Evolutionary conservation across 2,797 vertebrate genomes (phyloP).

Genomic region (Phataginus tricuspis): DNA sequence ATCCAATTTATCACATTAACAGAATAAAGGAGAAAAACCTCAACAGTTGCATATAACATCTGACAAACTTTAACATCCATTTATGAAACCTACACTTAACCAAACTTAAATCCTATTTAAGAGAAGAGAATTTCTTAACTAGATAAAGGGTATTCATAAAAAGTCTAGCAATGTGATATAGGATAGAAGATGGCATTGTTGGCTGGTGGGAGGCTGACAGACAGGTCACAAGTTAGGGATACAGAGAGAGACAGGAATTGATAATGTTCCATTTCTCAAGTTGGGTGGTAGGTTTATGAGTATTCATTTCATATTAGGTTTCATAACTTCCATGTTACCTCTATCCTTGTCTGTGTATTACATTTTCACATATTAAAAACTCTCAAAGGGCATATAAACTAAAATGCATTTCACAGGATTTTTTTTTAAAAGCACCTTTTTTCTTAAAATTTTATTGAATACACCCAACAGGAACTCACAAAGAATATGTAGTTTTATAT

Average conservation of each 20-base stretch:
- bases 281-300: neutral
- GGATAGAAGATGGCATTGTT: neutral
- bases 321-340: neutral
- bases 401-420: neutral
- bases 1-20: neutral
- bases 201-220: neutral
- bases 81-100: neutral
- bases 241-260: neutral
- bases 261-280: neutral
- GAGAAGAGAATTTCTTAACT: neutral
- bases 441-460: neutral
- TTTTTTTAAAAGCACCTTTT: neutral
- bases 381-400: neutral
- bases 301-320: neutral
- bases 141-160: neutral
- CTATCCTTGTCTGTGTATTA: neutral
- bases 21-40: neutral
- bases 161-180: neutral
- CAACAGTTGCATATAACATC: neutral
- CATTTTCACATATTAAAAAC: neutral
- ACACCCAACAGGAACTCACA: neutral
- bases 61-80: neutral
- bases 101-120: neutral
- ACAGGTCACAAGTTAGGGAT: neutral
- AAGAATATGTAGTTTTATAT: neutral